Percentiles rank a stretch among this genome's conserved stretches.
These are phyloP conservation scores for Pavo muticus DNA, from an alignment of 2,113 vertebrate genomes.

Conservation along the genomic window DNA sequence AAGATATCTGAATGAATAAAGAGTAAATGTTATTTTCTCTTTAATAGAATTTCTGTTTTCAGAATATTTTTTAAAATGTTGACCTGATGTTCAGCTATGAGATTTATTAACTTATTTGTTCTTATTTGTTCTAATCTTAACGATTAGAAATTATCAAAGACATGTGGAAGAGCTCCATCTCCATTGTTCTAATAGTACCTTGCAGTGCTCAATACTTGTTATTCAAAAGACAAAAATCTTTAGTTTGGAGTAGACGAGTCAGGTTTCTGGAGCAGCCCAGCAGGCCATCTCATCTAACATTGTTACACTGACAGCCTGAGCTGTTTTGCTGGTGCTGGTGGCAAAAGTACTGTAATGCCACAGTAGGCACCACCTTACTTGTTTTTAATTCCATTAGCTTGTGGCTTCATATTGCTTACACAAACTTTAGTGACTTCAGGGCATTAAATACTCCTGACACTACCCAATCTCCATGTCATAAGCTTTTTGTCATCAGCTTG, in stretches of 20 bases:
- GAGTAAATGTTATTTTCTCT: background rate
- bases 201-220: background rate
- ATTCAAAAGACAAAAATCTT: background rate
- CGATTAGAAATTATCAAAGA: background rate
- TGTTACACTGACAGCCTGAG: background rate
- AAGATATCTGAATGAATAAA: background rate
- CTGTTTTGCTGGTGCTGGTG: background rate
- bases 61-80: background rate
- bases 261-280: background rate
- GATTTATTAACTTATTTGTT: background rate
- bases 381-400: background rate
- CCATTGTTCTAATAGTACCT: background rate
- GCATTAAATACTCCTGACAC: fast-evolving
- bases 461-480: fast-evolving
- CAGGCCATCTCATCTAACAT: background rate
- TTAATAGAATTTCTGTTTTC: background rate
- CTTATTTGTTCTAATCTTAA: background rate
- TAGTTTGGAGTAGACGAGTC: background rate
- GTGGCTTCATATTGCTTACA: background rate
- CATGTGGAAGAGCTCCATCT: fast-evolving
- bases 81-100: background rate
- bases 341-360: background rate
- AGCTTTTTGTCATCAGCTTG: background rate
- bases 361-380: background rate
- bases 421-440: background rate